A percentile compares a stretch with the other conserved stretches of the same genome.
Conservation (phyloP, 2,888 invertebrate species). For the Coecobrya sp. region DNA sequence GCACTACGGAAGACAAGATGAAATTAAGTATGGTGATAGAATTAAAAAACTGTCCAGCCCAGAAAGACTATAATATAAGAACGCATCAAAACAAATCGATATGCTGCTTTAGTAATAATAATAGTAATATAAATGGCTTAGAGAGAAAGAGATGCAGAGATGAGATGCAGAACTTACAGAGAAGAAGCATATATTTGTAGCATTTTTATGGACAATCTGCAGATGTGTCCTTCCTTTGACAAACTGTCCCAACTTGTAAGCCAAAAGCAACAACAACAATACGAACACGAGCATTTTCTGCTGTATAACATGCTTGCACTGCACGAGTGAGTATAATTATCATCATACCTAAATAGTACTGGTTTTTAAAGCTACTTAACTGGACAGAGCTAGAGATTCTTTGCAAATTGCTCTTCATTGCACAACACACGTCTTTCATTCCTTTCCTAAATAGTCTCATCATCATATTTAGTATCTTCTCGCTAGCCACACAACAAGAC, state of each 20-base stretch:
- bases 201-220: slow-evolving; percentile 60
- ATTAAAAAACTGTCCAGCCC: slow-evolving; percentile 69
- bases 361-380: slow-evolving; percentile 48
- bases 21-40: not conserved
- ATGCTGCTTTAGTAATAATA: not conserved
- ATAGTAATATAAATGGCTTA: not conserved
- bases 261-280: slow-evolving; percentile 24
- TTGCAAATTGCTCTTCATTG: slow-evolving; percentile 62
- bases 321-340: slow-evolving; percentile 23
- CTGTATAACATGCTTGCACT: slow-evolving; percentile 5
- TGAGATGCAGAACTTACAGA: slow-evolving; percentile 27
- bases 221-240: slow-evolving; percentile 73
- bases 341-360: slow-evolving; percentile 15
- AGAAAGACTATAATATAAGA: slow-evolving; percentile 28
- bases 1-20: slow-evolving; percentile 39
- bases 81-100: slow-evolving; percentile 43
- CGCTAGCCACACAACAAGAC: not conserved
- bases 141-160: too few species aligned
- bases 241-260: slow-evolving; percentile 48
- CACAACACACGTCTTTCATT: slow-evolving; percentile 64
- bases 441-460: not conserved
- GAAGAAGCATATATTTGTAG: slow-evolving; percentile 17
- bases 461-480: not conserved
- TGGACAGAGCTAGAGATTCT: slow-evolving; percentile 56
- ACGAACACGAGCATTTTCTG: not conserved